Base-by-base conservation (phyloP, 2,113 vertebrate genomes). In the Tupaia chinensis region DNA sequence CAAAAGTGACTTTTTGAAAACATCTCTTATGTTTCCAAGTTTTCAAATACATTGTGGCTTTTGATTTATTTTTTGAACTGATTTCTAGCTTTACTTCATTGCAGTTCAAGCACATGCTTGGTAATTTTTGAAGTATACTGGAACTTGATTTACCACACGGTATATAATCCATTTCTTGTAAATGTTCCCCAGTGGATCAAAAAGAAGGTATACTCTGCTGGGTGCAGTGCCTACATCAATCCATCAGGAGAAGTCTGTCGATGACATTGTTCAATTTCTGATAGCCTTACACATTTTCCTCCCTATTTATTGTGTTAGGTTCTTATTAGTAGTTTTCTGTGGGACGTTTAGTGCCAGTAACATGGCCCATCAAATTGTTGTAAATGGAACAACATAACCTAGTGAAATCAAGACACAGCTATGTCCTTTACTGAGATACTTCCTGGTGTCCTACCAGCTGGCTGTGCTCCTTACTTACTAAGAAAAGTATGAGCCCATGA, bases 11-110 rank as follows among this genome's bases (percentile, higher is more conserved):
- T 68, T 74, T 72, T 77, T 34, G 10, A 9, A 90, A 89, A 82
- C 22, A 11, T 74, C 54, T 93, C 32, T 54, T 73, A 78, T 73
- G 34, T 69, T 83, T 58, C 14, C 34, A 76, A 78, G 68, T 93
- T 97, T 91, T 58, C 56, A 93, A 91, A 83, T 66, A 79, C 6
- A 92, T 29, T 19, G 13, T 44, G 44, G 44, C 44, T 44, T 44
- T 44, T 44, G 44, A 3, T 44, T 44, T 44, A 29, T 3, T 63
- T 68, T 34, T 82, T 44, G 4, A 77, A 82, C 11, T 53, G 14
- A 85, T 94, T 72, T 90, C 22, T 68, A 89, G 65, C 63, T 89
- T 82, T 60, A 68, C 93, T 91, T 94, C 73, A 80, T 27, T 77
- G 68, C 54, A 17, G 23, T 76, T 77, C 92, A 34, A 91, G 63